Conservation (phyloP, 2,888 invertebrate species). For the Oxytorus armatus region DNA sequence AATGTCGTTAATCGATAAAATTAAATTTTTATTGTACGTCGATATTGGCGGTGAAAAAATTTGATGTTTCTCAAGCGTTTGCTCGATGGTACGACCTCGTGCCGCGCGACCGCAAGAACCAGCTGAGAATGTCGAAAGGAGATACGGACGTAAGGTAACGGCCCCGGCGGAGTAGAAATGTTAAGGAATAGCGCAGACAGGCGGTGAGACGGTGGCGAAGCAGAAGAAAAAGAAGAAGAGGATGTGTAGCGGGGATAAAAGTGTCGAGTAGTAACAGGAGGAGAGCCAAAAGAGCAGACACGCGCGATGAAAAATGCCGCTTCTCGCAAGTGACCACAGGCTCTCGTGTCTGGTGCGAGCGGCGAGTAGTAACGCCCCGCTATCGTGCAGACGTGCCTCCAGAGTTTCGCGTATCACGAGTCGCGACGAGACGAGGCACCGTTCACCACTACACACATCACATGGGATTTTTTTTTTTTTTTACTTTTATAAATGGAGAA, state of each 20-base stretch:
- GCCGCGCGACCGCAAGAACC: background rate
- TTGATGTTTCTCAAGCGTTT: background rate
- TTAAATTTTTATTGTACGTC: too few relatives aligned
- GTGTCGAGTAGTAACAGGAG: conserved; percentile 6
- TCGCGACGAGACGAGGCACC: conserved; percentile 30
- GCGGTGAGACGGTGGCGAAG: conserved; percentile 4
- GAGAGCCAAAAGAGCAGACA: conserved; percentile 24
- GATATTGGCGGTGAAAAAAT: background rate
- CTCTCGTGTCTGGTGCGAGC: conserved; percentile 5
- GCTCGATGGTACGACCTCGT: background rate
- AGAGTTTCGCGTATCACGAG: conserved; percentile 61
- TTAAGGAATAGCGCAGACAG: conserved; percentile 16
- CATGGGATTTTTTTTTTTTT: too few relatives aligned
- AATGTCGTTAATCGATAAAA: background rate
- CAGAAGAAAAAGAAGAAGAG: background rate
- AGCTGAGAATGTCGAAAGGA: conserved; percentile 24
- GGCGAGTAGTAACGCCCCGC: conserved; percentile 51
- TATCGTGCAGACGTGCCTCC: conserved; percentile 60
- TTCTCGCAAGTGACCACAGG: conserved; percentile 14
- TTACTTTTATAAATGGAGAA: conserved; percentile 4
- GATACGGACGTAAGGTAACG: conserved; percentile 12
- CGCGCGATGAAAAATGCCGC: conserved; percentile 28
- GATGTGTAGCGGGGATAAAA: conserved; percentile 36
- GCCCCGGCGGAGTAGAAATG: conserved; percentile 38
- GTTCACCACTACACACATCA: background rate